Evolutionary conservation across 2,888 invertebrate genomes (phyloP).

Genomic region (Lepas anatifera): DNA sequence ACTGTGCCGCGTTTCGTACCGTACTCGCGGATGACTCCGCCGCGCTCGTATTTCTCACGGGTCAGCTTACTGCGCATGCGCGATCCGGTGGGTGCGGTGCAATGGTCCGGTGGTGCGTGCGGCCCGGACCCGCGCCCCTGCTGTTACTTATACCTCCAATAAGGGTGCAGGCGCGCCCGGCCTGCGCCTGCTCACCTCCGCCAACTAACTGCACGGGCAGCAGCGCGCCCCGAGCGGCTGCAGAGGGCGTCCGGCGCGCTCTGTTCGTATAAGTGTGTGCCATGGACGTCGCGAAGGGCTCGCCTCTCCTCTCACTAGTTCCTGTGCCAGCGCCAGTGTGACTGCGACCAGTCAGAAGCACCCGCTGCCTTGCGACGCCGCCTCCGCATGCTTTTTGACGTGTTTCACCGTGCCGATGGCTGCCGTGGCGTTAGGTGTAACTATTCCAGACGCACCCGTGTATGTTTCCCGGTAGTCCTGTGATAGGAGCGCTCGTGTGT

Average conservation of each 20-base stretch:
- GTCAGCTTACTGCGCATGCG: too few species aligned
- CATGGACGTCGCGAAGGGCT: neutral
- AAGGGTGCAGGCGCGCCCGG: too few species aligned
- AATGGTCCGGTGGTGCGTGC: neutral
- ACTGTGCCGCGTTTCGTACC: too few species aligned
- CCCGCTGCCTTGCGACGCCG: neutral
- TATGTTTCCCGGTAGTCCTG: neutral
- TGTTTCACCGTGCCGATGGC: neutral
- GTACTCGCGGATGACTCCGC: too few species aligned
- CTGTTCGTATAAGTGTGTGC: neutral
- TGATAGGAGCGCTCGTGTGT: neutral
- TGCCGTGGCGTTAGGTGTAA: neutral
- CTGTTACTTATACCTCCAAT: too few species aligned
- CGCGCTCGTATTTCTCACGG: too few species aligned
- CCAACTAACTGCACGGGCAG: neutral
- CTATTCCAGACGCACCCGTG: neutral
- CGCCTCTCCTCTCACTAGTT: neutral
- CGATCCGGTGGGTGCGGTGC: too few species aligned
- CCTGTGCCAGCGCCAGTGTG: neutral
- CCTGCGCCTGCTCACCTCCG: neutral
- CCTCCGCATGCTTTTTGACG: neutral
- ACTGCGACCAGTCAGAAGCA: neutral
- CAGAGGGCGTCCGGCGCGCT: neutral
- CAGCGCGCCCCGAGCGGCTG: neutral
- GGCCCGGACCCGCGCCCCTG: too few species aligned